Percentiles rank a stretch among this genome's conserved stretches.
Conservation (phyloP, 30 jellyfish, hydroid and myxozoan species). For the Morbakka virulenta region DNA sequence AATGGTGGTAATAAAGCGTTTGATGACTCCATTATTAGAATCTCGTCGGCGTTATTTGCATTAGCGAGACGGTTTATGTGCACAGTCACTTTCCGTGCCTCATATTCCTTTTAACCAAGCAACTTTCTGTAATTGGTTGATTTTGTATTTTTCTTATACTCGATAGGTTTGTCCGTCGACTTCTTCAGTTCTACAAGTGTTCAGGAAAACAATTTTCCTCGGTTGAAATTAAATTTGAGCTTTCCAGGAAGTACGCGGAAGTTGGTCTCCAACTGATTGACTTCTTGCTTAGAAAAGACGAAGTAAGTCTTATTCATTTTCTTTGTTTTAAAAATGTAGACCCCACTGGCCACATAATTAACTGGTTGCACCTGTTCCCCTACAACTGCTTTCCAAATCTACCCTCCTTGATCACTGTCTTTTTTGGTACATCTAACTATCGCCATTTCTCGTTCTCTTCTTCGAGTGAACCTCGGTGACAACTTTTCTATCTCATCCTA, state of each 20-base stretch:
- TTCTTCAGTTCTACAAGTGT: constrained; percentile 79
- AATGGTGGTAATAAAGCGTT: too few relatives aligned
- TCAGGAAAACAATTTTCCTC: constrained; percentile 63
- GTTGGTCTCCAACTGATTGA: constrained; percentile 82
- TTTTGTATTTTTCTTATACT: neutral
- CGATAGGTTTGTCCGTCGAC: constrained; percentile 66
- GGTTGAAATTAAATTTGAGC: constrained; percentile 35
- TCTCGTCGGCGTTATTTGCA: too few relatives aligned
- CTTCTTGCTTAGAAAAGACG: constrained; percentile 75
- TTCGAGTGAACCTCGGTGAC: too few relatives aligned
- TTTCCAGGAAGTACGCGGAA: constrained; percentile 61
- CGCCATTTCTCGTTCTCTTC: neutral
- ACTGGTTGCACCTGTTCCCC: neutral
- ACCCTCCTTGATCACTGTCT: neutral
- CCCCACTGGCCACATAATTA: too few relatives aligned
- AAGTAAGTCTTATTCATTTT: constrained; percentile 27
- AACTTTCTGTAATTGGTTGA: too few relatives aligned
- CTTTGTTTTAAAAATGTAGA: neutral
- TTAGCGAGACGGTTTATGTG: too few relatives aligned
- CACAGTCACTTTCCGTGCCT: too few relatives aligned
- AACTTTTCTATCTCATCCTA: too few relatives aligned
- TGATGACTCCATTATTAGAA: too few relatives aligned
- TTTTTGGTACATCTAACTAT: neutral
- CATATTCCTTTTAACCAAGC: too few relatives aligned
- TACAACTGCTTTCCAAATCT: neutral